Evolutionary conservation across 2,113 vertebrate genomes (phyloP), one percentile per base, ranked within the genome.

Genomic region (Cottus gobio): DNA sequence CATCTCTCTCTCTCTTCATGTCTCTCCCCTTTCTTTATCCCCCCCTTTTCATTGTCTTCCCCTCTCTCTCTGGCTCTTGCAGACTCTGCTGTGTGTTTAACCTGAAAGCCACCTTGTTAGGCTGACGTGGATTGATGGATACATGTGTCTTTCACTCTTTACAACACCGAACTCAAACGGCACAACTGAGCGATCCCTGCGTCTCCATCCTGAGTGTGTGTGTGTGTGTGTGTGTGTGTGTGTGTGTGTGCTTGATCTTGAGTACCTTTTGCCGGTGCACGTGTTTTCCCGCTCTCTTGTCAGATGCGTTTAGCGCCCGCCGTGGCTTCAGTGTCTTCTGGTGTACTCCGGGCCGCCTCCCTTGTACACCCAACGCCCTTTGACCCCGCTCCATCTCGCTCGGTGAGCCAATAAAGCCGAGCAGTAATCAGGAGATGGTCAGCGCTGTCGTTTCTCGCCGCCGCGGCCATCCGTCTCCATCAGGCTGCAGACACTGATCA

Each of bases 121-220:
- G 46, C 87, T 90, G 91, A 91, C 91, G 88, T 82, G 91, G 90
- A 93, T 91, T 93, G 92, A 94, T 91, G 87, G 89, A 92, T 93
- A 91, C 61, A 90, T 94, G 93, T 93, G 89, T 90, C 82, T 65
- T n/a, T n/a, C n/a, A n/a, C 66, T 72, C 62, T 37, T 84, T 64
- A 60, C 48, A 68, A 22, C 58, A 12, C 63, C 34, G 9, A 77
- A 57, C 63, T 71, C 44, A 75, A 82, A 79, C 63, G 52, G 68
- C 52, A 71, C 31, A 75, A 48, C 62, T 24, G 64, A 85, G 62
- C 50, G 83, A 1, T 2, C n/a, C 7, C 50, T 58, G 50, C 24
- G 26, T 54, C 44, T 77, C 42, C 22, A 15, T 77, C 67, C 3
- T 12, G 26, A 24, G n/a, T 71, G 63, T 64, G 16, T 16, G 26